Conservation (phyloP, 1,140 invertebrate genomes). For the Brachionus sp. region DNA sequence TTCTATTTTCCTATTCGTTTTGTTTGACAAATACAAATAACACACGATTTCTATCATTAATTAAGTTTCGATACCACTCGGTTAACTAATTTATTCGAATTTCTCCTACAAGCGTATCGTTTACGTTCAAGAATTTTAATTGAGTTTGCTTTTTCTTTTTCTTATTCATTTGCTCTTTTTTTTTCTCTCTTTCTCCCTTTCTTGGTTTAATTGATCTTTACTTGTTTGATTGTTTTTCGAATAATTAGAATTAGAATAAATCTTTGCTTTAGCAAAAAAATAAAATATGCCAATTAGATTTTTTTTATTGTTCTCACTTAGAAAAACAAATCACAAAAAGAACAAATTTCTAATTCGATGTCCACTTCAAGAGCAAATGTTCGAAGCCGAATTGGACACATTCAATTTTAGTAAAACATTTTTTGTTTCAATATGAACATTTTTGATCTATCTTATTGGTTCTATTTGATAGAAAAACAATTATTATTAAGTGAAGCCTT, state of each 20-base stretch:
- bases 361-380: background rate
- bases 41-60: background rate
- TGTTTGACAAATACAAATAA: slow-evolving; percentile 34
- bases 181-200: background rate
- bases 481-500: background rate
- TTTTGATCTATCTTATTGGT: background rate
- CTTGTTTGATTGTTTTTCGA: slow-evolving; percentile 5
- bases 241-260: slow-evolving; percentile 30
- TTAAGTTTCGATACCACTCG: slow-evolving; percentile 24
- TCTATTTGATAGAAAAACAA: background rate
- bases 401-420: too few species aligned
- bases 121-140: slow-evolving; percentile 29
- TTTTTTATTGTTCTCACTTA: background rate
- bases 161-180: background rate
- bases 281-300: slow-evolving; percentile 24
- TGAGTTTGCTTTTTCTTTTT: background rate
- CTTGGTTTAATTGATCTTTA: slow-evolving; percentile 3
- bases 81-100: background rate
- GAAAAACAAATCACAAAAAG: slow-evolving; percentile 2
- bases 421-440: background rate
- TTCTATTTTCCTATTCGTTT: background rate
- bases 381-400: background rate
- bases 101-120: slow-evolving; percentile 30
- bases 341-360: background rate
- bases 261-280: background rate